Evolutionary conservation across 2,888 invertebrate genomes (phyloP).

Genomic region (Harmothoe impar): DNA sequence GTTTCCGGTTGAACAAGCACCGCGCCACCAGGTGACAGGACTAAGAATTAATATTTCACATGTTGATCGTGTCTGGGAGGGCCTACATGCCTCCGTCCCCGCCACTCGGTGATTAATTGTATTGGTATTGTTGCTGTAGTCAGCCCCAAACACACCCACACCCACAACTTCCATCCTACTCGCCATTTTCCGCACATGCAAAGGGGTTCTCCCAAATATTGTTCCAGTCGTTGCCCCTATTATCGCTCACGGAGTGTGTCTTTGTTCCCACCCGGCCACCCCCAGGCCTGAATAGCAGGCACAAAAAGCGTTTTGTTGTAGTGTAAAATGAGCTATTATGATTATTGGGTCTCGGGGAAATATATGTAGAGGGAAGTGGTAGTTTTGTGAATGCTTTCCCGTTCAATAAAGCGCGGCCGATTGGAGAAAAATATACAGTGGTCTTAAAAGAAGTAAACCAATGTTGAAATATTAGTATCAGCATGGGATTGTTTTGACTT

Average conservation of each 20-base stretch:
- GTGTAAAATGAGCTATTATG: not conserved
- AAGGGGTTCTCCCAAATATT: constrained; percentile 39
- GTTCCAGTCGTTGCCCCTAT: not conserved
- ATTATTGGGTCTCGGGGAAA: not conserved
- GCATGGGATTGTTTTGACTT: too few species aligned
- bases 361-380: not conserved
- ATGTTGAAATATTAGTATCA: too few species aligned
- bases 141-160: not conserved
- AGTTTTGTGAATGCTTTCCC: too few species aligned
- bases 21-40: constrained; percentile 32
- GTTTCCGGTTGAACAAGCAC: not conserved
- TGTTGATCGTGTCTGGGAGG: constrained; percentile 24
- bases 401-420: too few species aligned
- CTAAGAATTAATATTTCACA: constrained; percentile 50
- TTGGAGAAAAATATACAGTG: too few species aligned
- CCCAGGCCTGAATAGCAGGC: not conserved
- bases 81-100: constrained; percentile 13
- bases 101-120: constrained; percentile 40
- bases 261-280: not conserved
- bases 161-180: not conserved
- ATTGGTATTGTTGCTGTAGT: constrained; percentile 11
- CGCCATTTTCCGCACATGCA: not conserved
- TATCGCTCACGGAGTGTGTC: not conserved
- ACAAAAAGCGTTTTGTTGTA: constrained; percentile 29
- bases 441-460: too few species aligned